Base-by-base conservation (phyloP, 2,113 vertebrate species). In the Andinoacara biseriatus region DNA sequence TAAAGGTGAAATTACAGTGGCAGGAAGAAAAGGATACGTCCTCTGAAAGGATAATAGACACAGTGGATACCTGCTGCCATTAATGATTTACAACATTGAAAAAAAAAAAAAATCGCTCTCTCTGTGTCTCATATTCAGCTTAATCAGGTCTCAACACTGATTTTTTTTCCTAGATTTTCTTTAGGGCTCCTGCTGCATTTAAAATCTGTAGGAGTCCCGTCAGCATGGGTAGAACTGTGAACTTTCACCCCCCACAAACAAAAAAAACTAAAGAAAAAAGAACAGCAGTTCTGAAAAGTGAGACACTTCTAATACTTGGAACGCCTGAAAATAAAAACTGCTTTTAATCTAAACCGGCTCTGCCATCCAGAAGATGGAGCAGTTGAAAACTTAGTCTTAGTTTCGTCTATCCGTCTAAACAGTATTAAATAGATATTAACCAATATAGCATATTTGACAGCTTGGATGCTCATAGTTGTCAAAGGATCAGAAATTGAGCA, bases 21-120 rank as follows among this genome's bases (percentile, higher is more conserved):
- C 20, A 24, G 15, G 26, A 49, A 1, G 18, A 24, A 29, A 61
- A 14, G 18, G 54, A 65, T 2, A 0, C 3, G 24, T 46, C 26
- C 14, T 7, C 35, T 24, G 24, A 17, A 26, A 33, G 24, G 72
- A 78, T 76, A 69, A 69, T 49, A 31, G 43, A 3, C 65, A 13
- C 5, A 0, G 0, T 49, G 26, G 24, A 69, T 31, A 52, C 17
- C 43, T 72, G 7, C 43, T 0, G 5, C 65, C 24, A 72, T 52
- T 31, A 72, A 72, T 20, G 10, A 52, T 52, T 52, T 52, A 0
- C 20, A 69, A 10, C 14, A 17, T 7, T n/a, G 26, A 10, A 8
- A 4, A 10, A 38, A 38, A 9, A 38, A 8, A 40, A 10, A 2
- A 10, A 8, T 40, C 9, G 10, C 38, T 40, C 38, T 40, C 38